A percentile compares a stretch with the other conserved stretches of the same genome.
Evolutionary conservation across 2,888 invertebrate species (phyloP).

Genomic region (Folsomia manolachei): DNA sequence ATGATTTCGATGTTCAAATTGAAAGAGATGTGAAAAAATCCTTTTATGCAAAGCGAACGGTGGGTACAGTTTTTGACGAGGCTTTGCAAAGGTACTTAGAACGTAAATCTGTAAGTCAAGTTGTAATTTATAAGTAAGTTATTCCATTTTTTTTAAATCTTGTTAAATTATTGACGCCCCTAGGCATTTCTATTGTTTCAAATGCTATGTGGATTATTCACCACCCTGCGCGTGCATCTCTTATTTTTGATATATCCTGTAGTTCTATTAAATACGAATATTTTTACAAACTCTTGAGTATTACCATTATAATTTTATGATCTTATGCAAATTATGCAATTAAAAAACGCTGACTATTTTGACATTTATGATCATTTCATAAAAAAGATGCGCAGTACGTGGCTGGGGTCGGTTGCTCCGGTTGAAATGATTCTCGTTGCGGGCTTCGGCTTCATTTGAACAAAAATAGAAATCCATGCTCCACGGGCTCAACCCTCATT

Average conservation of each 20-base stretch:
- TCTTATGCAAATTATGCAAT: too few species aligned
- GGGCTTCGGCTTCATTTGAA: neutral
- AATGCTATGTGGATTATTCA: too few species aligned
- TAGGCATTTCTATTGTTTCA: too few species aligned
- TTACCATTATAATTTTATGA: too few species aligned
- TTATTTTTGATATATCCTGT: too few species aligned
- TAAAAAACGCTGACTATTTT: too few species aligned
- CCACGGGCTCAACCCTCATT: neutral
- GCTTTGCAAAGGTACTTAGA: conserved; percentile 60
- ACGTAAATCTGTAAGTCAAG: conserved; percentile 41
- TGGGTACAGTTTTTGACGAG: conserved; percentile 71
- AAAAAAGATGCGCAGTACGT: too few species aligned
- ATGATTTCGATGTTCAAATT: conserved; percentile 20
- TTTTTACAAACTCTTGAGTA: too few species aligned
- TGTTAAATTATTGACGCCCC: neutral
- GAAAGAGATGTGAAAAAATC: conserved; percentile 48
- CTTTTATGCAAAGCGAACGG: conserved; percentile 81
- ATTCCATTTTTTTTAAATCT: neutral
- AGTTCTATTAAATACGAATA: too few species aligned
- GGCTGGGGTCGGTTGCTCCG: neutral
- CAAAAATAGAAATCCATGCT: neutral
- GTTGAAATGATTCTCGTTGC: too few species aligned
- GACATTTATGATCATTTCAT: too few species aligned
- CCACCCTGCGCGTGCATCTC: too few species aligned
- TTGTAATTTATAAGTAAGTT: neutral